Evolutionary conservation across 1,140 invertebrate genomes (phyloP).

Genomic region (Charaxes varanes): DNA sequence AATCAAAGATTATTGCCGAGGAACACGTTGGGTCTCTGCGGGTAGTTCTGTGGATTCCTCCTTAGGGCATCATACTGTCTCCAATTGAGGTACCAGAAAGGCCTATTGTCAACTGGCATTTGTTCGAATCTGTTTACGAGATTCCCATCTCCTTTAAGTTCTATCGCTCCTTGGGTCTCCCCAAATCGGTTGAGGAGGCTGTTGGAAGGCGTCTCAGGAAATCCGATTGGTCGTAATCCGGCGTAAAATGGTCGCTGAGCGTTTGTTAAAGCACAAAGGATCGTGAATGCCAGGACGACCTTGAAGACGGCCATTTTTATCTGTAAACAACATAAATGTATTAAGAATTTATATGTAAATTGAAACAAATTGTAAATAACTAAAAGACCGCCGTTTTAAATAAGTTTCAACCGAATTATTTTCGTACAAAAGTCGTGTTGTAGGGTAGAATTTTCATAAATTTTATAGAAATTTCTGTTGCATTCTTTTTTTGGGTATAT

Average conservation of each 20-base stretch:
- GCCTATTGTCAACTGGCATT: slow-evolving; percentile 73
- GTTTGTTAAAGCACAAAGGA: slow-evolving; percentile 23
- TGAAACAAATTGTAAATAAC: too few relatives aligned
- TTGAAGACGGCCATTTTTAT: slow-evolving; percentile 39
- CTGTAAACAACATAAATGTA: slow-evolving; percentile 37
- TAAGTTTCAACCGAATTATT: too few relatives aligned
- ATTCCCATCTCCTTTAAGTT: slow-evolving; percentile 64
- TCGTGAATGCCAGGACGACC: slow-evolving; percentile 23
- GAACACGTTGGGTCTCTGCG: slow-evolving; percentile 34
- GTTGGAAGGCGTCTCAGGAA: slow-evolving; percentile 28
- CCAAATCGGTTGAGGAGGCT: slow-evolving; percentile 42
- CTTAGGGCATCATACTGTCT: slow-evolving; percentile 65
- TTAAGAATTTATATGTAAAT: too few relatives aligned
- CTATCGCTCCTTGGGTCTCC: slow-evolving; percentile 47
- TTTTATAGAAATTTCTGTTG: too few relatives aligned
- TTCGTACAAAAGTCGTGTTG: too few relatives aligned
- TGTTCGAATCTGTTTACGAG: slow-evolving; percentile 67
- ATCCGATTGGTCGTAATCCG: slow-evolving; percentile 46
- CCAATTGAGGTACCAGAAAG: slow-evolving; percentile 76
- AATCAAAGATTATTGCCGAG: neutral
- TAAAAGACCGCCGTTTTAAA: too few relatives aligned
- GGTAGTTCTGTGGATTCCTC: slow-evolving; percentile 47
- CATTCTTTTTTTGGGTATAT: too few relatives aligned
- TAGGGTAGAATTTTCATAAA: too few relatives aligned
- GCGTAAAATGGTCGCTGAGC: slow-evolving; percentile 59